These are phyloP conservation scores for Ophion ventricosus DNA, from an alignment of 2,888 invertebrate species.

Conservation along the genomic window DNA sequence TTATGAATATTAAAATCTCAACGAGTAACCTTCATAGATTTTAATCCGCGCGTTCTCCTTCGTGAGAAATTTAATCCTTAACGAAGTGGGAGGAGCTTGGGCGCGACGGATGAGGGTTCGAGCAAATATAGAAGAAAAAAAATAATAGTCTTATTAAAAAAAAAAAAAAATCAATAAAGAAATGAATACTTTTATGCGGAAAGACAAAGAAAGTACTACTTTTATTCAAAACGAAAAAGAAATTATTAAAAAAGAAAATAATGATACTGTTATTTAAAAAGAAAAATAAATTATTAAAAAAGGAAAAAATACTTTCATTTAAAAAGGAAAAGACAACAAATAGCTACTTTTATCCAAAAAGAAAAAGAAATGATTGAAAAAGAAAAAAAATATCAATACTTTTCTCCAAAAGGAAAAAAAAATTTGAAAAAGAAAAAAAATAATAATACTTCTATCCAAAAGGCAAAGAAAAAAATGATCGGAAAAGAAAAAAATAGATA, in stretches of 20 bases:
- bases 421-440: too few relatives aligned
- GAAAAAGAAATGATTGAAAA: background rate
- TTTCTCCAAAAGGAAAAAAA: too few relatives aligned
- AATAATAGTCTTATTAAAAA: constrained; percentile 1
- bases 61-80: background rate
- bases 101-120: background rate
- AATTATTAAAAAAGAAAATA: too few relatives aligned
- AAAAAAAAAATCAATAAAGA: background rate
- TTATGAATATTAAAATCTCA: constrained; percentile 71
- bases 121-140: background rate
- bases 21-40: constrained; percentile 52
- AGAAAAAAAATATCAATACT: background rate
- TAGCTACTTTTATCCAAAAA: background rate
- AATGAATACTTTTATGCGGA: background rate
- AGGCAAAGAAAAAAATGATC: too few relatives aligned
- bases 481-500: too few relatives aligned
- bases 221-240: background rate
- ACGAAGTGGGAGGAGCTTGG: background rate
- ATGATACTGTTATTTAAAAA: background rate
- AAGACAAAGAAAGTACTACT: background rate
- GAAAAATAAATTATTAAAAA: background rate
- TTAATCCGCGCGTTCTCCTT: constrained; percentile 56
- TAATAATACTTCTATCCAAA: too few relatives aligned
- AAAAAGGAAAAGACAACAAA: background rate
- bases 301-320: background rate